Conservation (phyloP, 2,797 vertebrate genomes). For the Petrocephalus sullivani region DNA sequence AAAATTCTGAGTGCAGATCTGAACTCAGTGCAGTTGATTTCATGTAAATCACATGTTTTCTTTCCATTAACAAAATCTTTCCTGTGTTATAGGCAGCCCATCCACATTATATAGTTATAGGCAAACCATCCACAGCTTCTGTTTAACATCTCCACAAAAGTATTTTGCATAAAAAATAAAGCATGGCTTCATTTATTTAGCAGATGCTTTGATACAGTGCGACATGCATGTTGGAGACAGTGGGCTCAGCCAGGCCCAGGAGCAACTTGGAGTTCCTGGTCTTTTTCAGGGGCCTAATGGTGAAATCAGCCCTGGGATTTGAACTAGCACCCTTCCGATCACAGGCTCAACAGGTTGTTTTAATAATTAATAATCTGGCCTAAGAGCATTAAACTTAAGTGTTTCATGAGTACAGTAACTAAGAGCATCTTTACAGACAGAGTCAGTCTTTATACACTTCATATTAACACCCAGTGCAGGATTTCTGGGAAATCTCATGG, state of each 20-base stretch:
- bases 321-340: not conserved
- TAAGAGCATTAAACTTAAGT: not conserved
- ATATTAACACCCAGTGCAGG: not conserved
- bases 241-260: not conserved
- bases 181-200: not conserved
- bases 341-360: not conserved
- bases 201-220: not conserved
- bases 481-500: not conserved
- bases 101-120: too few species aligned
- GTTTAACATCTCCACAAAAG: not conserved
- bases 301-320: not conserved
- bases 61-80: too few species aligned
- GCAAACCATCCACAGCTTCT: not conserved
- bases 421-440: not conserved
- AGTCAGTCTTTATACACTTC: not conserved
- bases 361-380: not conserved
- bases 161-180: not conserved
- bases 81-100: not conserved
- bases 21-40: too few species aligned
- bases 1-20: too few species aligned
- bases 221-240: not conserved
- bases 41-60: too few species aligned
- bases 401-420: not conserved
- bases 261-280: not conserved
- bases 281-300: not conserved